Evolutionary conservation across 1,140 invertebrate species (phyloP).

Genomic region (Meloidogyne chitwoodi): DNA sequence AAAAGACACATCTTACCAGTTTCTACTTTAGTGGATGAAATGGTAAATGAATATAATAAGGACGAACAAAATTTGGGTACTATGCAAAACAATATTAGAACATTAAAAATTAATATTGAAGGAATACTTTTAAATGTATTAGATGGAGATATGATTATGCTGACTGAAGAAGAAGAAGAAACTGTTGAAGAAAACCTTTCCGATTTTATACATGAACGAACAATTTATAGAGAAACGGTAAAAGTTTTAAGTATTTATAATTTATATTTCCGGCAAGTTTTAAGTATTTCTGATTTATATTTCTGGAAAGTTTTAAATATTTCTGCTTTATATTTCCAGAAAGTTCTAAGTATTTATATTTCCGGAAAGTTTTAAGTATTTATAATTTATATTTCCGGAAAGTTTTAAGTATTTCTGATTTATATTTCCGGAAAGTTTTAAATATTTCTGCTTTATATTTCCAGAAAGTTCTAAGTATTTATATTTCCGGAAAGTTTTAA

Average conservation of each 20-base stretch:
- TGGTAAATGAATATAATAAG: not conserved
- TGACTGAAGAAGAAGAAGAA: not conserved
- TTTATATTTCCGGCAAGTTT: too few relatives aligned
- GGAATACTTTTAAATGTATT: not conserved
- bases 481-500: too few relatives aligned
- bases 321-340: too few relatives aligned
- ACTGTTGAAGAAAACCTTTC: not conserved
- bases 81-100: not conserved
- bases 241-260: not conserved
- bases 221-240: not conserved
- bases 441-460: too few relatives aligned
- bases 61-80: not conserved
- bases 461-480: too few relatives aligned
- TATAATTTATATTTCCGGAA: too few relatives aligned
- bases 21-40: not conserved
- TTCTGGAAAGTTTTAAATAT: too few relatives aligned
- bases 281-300: not conserved
- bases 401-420: too few relatives aligned
- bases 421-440: too few relatives aligned
- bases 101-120: not conserved
- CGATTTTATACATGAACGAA: not conserved
- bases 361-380: too few relatives aligned
- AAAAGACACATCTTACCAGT: not conserved
- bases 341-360: too few relatives aligned
- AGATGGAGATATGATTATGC: not conserved